These are phyloP conservation scores for Drosophila picticornis DNA, from an alignment of 2,888 invertebrate species.

Conservation along the genomic window DNA sequence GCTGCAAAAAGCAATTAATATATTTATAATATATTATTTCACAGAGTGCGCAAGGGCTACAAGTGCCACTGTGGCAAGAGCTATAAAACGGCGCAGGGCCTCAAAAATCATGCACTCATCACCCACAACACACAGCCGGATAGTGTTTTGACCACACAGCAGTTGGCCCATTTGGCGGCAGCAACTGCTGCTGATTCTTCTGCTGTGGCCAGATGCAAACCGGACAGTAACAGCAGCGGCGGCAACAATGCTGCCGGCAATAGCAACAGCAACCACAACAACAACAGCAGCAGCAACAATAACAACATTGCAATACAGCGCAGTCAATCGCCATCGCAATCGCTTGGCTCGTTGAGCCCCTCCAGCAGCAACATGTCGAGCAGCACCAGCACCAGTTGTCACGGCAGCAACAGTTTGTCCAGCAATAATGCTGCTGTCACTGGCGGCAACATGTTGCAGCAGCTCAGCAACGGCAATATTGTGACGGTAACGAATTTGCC, in stretches of 20 bases:
- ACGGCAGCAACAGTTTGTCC: constrained; percentile 68
- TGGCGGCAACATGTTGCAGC: constrained; percentile 65
- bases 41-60: constrained; percentile 91
- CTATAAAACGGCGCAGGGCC: constrained; percentile 92
- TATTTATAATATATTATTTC: constrained; percentile 6
- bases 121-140: constrained; percentile 84
- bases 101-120: constrained; percentile 89
- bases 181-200: constrained; percentile 20
- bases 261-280: constrained; percentile 6
- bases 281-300: constrained; percentile 30
- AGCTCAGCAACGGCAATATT: constrained; percentile 70
- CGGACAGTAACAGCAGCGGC: constrained; percentile 20
- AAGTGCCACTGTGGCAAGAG: constrained; percentile 94
- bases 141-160: constrained; percentile 80
- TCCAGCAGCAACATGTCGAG: constrained; percentile 85
- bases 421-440: constrained; percentile 58
- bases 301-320: constrained; percentile 73
- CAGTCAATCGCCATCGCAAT: constrained; percentile 85
- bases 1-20: constrained; percentile 15
- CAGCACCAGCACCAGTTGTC: constrained; percentile 83
- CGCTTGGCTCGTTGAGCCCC: constrained; percentile 84
- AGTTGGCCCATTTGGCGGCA: constrained; percentile 67
- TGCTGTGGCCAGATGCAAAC: constrained; percentile 27
- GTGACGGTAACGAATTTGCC: constrained; percentile 73
- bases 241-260: constrained; percentile 23